Percentiles rank a stretch among this genome's conserved stretches.
Conservation (phyloP, 2,113 vertebrate genomes). For the Hucho hucho region DNA sequence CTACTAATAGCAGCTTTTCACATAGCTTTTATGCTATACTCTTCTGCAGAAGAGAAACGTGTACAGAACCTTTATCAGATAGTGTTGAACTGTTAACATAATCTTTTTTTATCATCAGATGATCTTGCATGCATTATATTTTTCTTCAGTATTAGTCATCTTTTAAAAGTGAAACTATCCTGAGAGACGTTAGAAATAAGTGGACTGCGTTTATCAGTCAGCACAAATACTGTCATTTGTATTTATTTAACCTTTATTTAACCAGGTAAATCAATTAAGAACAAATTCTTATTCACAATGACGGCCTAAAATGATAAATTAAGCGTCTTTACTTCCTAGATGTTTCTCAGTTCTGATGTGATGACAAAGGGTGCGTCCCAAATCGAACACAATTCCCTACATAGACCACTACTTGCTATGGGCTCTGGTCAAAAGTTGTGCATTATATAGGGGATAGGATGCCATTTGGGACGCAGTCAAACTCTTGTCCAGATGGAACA, state of each 20-base stretch:
- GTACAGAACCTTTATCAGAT: not conserved
- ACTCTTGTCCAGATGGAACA: conserved; percentile 35
- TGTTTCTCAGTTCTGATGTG: not conserved
- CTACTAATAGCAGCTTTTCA: not conserved
- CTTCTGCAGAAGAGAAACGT: not conserved
- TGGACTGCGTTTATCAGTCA: not conserved
- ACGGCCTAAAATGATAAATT: not conserved
- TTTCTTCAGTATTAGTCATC: too few species aligned
- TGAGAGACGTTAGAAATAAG: not conserved
- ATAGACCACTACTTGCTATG: too few species aligned
- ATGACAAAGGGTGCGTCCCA: not conserved
- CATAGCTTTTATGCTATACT: not conserved
- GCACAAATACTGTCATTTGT: not conserved
- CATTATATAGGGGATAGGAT: too few species aligned
- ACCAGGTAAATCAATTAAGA: too few species aligned
- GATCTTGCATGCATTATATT: not conserved
- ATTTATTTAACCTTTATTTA: too few species aligned
- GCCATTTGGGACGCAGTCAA: not conserved
- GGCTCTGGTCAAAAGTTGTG: too few species aligned
- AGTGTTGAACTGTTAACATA: too few species aligned
- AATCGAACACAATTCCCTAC: too few species aligned
- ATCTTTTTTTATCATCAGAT: too few species aligned
- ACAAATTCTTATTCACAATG: too few species aligned
- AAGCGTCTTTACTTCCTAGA: not conserved
- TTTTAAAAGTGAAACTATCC: not conserved